Base-by-base conservation (phyloP, 1,140 invertebrate genomes). In the Drosophila aff. region DNA sequence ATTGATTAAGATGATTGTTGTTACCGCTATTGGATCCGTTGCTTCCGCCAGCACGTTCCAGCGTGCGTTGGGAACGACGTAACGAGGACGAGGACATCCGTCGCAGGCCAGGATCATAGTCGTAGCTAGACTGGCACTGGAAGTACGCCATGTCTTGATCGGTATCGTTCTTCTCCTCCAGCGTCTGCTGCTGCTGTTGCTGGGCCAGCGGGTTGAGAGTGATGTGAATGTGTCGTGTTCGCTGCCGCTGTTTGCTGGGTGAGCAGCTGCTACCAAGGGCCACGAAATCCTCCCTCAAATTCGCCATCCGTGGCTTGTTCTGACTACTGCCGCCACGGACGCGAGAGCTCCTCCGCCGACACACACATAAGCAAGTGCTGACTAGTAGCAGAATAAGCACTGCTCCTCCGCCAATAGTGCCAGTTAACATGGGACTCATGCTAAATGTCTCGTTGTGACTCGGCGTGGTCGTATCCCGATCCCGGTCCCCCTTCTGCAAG, bases 191-290 rank as follows among this genome's bases (percentile, higher is more conserved):
- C 33, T 68, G 63, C 41, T 79, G 80, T 28, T 66, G 75, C 43
- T 91, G 77, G 15, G 95, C 95, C 43, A 96, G 85, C 26, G 95
- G 95, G 93, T 96, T 96, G 31, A 95, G 94, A 3, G 95, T 96
- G 46, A 96, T 96, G 73, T 96, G 96, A 63, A 96, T 95, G 73
- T 95, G 94, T 28, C 94, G 92, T 15, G 66, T 59, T 40, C 84
- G 74, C 47, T 82, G 77, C 15, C 81, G 86, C 31, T 83, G 79
- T 26, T 85, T 89, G 28, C 65, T 75, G 5, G 78, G 77, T n/a
- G 72, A 75, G 23, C 59, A 79, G 5, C 62, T 69, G 72, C 62
- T 67, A 66, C 94, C 94, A 36, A 93, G 36, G 81, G 94, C 81
- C 9, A 79, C 74, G 59, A 92, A 83, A 38, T 90, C 86, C 33